phyloP scores from a whole-genome alignment of 2,888 invertebrate species.

The Apantesis nais region DNA sequence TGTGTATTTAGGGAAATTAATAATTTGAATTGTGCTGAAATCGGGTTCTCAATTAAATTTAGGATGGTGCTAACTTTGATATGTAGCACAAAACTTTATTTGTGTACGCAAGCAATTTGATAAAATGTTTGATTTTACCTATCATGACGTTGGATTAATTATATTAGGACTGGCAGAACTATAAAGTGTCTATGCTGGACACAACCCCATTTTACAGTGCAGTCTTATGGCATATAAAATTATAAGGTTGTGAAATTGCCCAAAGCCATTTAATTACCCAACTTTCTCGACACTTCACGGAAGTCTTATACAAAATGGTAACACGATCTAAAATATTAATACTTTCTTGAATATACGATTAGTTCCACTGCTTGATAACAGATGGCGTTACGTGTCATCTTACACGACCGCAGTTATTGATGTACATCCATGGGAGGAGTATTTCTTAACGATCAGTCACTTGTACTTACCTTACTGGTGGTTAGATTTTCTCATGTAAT shows the following conservation, averaged over 20 bases:
- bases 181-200: not conserved
- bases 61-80: not conserved
- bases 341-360: not conserved
- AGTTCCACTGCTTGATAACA: not conserved
- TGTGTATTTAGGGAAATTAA: constrained; percentile 3
- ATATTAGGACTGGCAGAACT: no score
- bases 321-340: no score
- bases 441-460: no score
- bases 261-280: not conserved
- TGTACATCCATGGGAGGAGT: no score
- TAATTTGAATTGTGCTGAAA: not conserved
- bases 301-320: no score
- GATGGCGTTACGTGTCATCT: not conserved
- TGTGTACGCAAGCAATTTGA: not conserved
- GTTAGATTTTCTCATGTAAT: no score
- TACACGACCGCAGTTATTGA: no score
- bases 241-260: not conserved
- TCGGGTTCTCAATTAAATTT: constrained; percentile 1
- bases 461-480: no score
- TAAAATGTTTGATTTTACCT: not conserved
- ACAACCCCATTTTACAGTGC: not conserved
- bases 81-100: not conserved
- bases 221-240: not conserved
- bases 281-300: not conserved
- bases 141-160: not conserved